Evolutionary conservation across 2,113 vertebrate genomes (phyloP).

Genomic region (Mus musculus): GRCm39 chr5:76723001-76723500

Average conservation of each 20-base stretch:
- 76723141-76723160: neutral
- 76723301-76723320: neutral
- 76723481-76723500: no score
- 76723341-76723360: neutral
- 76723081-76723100: neutral
- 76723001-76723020: neutral
- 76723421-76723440: no score
- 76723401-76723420: no score
- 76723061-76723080: neutral
- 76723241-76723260: neutral
- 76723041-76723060: neutral
- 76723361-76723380: neutral
- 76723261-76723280: neutral
- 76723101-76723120: neutral
- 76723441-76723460: no score
- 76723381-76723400: no score
- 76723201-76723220: neutral
- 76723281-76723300: slow-evolving; percentile 13
- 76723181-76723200: neutral
- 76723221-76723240: neutral
- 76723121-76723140: neutral
- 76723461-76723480: no score
- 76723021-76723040: neutral
- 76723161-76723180: neutral
- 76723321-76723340: neutral